A percentile compares a stretch with the other conserved stretches of the same genome.
These are phyloP conservation scores for Tuta absoluta DNA, from an alignment of 2,888 invertebrate genomes.

Conservation along the genomic window DNA sequence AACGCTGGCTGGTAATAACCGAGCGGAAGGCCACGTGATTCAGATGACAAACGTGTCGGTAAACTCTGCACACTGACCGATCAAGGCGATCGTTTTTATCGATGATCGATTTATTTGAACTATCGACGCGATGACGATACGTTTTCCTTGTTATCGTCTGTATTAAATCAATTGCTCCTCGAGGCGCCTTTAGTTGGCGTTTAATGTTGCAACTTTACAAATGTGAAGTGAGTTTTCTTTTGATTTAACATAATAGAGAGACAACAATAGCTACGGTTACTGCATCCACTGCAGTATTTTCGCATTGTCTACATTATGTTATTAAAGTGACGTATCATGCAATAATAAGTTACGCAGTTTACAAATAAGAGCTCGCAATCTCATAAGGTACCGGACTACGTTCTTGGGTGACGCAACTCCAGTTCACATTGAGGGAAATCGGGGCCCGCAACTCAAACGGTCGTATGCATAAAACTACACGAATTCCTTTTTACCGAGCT, in stretches of 20 bases:
- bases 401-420: conserved; percentile 7
- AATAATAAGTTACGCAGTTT: conserved; percentile 21
- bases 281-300: conserved; percentile 20
- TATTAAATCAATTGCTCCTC: conserved; percentile 7
- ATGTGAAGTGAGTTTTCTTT: not conserved
- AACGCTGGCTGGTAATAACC: conserved; percentile 65
- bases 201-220: not conserved
- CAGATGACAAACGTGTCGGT: conserved; percentile 71
- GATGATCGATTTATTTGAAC: conserved; percentile 45
- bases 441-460: conserved; percentile 49
- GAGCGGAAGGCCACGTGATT: conserved; percentile 75
- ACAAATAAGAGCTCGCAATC: conserved; percentile 17
- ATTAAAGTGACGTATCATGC: conserved; percentile 23
- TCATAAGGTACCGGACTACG: not conserved
- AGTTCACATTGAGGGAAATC: conserved; percentile 39
- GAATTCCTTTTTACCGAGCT: conserved; percentile 62
- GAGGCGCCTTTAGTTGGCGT: not conserved
- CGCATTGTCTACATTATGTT: conserved; percentile 23
- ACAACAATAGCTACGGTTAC: conserved; percentile 22
- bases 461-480: conserved; percentile 66
- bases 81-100: conserved; percentile 54
- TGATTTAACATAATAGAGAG: not conserved
- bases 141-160: conserved; percentile 21
- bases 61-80: conserved; percentile 60
- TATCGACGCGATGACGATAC: conserved; percentile 15